These are phyloP conservation scores for Callopanchax toddi DNA, from an alignment of 2,113 vertebrate genomes.

Conservation along the genomic window DNA sequence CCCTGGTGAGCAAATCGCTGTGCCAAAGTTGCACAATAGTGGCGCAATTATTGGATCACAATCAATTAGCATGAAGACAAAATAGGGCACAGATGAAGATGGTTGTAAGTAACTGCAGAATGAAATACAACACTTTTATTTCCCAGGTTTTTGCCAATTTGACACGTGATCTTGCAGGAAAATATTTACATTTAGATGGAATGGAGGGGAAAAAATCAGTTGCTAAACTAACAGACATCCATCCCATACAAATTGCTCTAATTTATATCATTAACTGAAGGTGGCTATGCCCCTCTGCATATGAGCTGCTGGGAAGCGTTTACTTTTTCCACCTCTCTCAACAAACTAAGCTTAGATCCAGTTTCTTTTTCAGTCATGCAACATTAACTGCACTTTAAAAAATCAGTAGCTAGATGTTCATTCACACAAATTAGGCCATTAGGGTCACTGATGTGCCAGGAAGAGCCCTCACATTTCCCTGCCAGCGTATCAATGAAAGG, in stretches of 20 bases:
- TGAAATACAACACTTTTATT: slow-evolving; percentile 18
- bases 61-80: slow-evolving; percentile 34
- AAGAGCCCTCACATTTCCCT: slow-evolving; percentile 64
- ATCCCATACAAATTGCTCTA: slow-evolving; percentile 62
- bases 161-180: slow-evolving; percentile 32
- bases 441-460: slow-evolving; percentile 69
- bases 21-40: slow-evolving; percentile 31
- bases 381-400: slow-evolving; percentile 78
- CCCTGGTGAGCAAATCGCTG: slow-evolving; percentile 10
- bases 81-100: slow-evolving; percentile 37
- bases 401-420: slow-evolving; percentile 77
- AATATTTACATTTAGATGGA: slow-evolving; percentile 64
- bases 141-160: slow-evolving; percentile 34
- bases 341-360: slow-evolving; percentile 74
- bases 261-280: slow-evolving; percentile 71
- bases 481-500: slow-evolving; percentile 65
- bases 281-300: slow-evolving; percentile 66
- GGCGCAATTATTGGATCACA: slow-evolving; percentile 41
- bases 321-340: slow-evolving; percentile 74
- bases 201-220: slow-evolving; percentile 39
- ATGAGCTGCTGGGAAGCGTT: slow-evolving; percentile 75
- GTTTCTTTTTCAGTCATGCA: slow-evolving; percentile 77
- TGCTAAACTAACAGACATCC: slow-evolving; percentile 61
- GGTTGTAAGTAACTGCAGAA: slow-evolving; percentile 15
- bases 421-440: slow-evolving; percentile 75